Percentiles rank a stretch among this genome's conserved stretches.
Evolutionary conservation across 2,113 vertebrate species (phyloP).

Genomic region (Theristicus caerulescens): DNA sequence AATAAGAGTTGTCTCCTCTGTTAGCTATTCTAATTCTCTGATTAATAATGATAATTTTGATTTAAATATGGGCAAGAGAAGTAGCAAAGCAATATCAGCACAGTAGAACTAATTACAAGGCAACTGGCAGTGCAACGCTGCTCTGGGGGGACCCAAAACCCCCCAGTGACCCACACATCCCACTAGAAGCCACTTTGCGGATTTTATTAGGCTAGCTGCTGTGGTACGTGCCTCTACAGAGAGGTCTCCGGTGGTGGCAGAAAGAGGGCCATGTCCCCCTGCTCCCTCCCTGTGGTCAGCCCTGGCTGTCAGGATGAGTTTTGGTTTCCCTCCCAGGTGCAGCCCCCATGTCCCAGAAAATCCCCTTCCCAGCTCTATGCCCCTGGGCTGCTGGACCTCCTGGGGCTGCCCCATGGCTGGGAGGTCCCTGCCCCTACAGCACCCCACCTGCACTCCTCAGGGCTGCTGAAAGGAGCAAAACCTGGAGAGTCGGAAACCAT

Average conservation of each 20-base stretch:
- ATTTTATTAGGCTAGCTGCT: neutral
- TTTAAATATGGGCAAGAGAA: neutral
- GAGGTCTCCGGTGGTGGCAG: neutral
- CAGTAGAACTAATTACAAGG: neutral
- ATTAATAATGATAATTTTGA: neutral
- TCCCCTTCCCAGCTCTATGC: accelerated
- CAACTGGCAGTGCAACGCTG: neutral
- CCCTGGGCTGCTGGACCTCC: neutral
- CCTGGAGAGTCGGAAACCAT: neutral
- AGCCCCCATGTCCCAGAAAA: neutral
- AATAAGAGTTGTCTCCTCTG: neutral
- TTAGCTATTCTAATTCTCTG: neutral
- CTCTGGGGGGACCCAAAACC: neutral
- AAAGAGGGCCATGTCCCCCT: neutral
- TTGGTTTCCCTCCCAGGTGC: neutral
- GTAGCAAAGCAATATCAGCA: neutral
- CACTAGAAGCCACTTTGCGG: neutral
- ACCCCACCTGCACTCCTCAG: neutral
- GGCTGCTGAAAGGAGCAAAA: neutral
- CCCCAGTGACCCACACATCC: neutral
- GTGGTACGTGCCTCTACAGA: neutral
- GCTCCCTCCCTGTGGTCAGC: neutral
- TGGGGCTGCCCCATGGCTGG: neutral
- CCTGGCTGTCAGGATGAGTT: neutral
- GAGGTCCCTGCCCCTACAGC: neutral